A percentile compares a stretch with the other conserved stretches of the same genome.
Evolutionary conservation across 2,888 invertebrate genomes (phyloP).

Genomic region (Drosophila maculinotata): DNA sequence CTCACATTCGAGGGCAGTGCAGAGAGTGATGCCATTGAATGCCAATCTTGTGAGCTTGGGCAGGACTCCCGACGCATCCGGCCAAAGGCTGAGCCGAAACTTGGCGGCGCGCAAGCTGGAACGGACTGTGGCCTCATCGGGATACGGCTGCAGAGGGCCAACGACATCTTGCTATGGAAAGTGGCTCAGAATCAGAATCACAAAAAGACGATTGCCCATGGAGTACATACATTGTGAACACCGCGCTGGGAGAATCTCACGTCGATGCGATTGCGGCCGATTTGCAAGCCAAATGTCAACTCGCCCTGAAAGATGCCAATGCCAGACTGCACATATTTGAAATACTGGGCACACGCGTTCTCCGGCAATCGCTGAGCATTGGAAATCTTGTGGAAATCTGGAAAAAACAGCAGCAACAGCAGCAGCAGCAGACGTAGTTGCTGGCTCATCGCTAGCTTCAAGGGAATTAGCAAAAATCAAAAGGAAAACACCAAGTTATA

Average conservation of each 20-base stretch:
- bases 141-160: constrained; percentile 56
- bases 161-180: constrained; percentile 43
- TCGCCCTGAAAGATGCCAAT: constrained; percentile 47
- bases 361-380: constrained; percentile 55
- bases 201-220: constrained; percentile 7
- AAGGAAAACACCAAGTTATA: not conserved
- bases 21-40: constrained; percentile 48
- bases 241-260: constrained; percentile 57
- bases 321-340: constrained; percentile 47
- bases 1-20: constrained; percentile 62
- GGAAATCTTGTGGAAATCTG: no score
- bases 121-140: constrained; percentile 33
- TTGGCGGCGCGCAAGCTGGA: constrained; percentile 1
- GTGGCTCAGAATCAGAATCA: not conserved
- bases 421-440: not conserved
- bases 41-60: constrained; percentile 57
- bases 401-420: constrained; percentile 12
- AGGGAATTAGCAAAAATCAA: not conserved
- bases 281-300: constrained; percentile 50
- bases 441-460: constrained; percentile 13
- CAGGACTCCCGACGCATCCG: constrained; percentile 34
- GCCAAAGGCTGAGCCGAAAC: constrained; percentile 53
- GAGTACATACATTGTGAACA: constrained; percentile 42
- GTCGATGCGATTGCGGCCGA: constrained; percentile 63
- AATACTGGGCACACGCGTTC: constrained; percentile 51